Percentiles rank a stretch among this genome's conserved stretches.
phyloP scores from a whole-genome alignment of 2,888 invertebrate genomes.

The Cephus pulcher region DNA sequence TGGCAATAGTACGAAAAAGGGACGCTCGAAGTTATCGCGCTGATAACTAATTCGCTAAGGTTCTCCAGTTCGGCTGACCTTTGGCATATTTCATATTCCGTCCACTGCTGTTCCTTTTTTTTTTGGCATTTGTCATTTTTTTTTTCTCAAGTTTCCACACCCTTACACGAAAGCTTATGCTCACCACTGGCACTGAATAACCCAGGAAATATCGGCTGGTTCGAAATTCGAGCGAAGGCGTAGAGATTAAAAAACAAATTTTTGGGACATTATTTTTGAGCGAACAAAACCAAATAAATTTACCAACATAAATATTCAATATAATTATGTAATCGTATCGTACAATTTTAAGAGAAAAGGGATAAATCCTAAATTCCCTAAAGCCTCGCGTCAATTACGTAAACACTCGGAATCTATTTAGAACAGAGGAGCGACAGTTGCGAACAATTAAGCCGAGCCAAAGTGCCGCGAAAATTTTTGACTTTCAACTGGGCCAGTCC shows the following conservation, averaged over 20 bases:
- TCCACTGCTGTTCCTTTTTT: not conserved
- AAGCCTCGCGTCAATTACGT: no score
- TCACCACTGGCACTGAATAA: not conserved
- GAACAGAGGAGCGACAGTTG: not conserved
- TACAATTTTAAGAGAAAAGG: no score
- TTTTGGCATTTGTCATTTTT: not conserved
- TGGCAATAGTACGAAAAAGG: not conserved
- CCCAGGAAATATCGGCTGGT: no score
- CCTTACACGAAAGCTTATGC: not conserved
- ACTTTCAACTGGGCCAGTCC: constrained; percentile 24
- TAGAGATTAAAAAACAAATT: no score
- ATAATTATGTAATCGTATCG: no score
- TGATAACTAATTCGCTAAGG: not conserved
- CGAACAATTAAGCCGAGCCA: not conserved
- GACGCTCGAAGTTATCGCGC: not conserved
- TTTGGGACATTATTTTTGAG: no score
- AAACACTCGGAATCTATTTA: not conserved
- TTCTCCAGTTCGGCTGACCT: not conserved
- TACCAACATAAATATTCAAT: no score
- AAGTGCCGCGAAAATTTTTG: constrained; percentile 15
- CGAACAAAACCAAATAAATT: no score
- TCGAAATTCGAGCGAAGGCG: no score
- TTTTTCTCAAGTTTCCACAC: not conserved
- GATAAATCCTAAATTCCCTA: no score
- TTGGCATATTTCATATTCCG: not conserved